Conservation (phyloP, 2,888 invertebrate species). For the Silvanus unidentatus region DNA sequence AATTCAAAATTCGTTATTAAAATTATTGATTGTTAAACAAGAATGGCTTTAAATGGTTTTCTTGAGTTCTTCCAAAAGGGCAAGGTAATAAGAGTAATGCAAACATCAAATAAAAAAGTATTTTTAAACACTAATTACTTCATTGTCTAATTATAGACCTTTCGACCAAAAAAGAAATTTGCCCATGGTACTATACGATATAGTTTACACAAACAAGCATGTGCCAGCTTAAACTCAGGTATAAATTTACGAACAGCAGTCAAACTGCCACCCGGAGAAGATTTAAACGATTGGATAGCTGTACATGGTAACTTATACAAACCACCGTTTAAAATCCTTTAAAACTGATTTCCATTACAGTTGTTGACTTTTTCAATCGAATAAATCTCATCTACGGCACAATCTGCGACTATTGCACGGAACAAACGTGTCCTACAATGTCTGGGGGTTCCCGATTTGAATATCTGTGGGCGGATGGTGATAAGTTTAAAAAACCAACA, state of each 20-base stretch:
- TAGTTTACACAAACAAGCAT: constrained; percentile 84
- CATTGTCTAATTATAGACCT: constrained; percentile 60
- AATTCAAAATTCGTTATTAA: too few species aligned
- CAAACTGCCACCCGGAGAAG: constrained; percentile 75
- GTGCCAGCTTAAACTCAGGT: constrained; percentile 84
- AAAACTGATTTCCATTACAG: constrained; percentile 47
- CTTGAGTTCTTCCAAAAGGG: constrained; percentile 74
- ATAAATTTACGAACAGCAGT: constrained; percentile 79
- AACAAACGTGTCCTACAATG: constrained; percentile 82
- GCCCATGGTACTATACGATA: constrained; percentile 81
- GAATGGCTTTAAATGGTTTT: constrained; percentile 66
- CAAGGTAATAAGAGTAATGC: constrained; percentile 50
- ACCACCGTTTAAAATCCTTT: neutral
- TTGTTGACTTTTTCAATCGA: constrained; percentile 90
- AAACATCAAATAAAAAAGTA: constrained; percentile 5
- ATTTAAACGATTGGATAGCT: constrained; percentile 86
- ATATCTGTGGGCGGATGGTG: constrained; percentile 86
- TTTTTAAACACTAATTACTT: constrained; percentile 4
- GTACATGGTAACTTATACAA: constrained; percentile 66
- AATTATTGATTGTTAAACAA: too few species aligned
- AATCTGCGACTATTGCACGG: constrained; percentile 78
- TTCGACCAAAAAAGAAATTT: constrained; percentile 82
- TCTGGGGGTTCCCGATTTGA: constrained; percentile 84
- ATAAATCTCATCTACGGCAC: constrained; percentile 90
- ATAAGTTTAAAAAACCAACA: constrained; percentile 71